Evolutionary conservation across 2,888 invertebrate genomes (phyloP).

Genomic region (Agrotis clavis): DNA sequence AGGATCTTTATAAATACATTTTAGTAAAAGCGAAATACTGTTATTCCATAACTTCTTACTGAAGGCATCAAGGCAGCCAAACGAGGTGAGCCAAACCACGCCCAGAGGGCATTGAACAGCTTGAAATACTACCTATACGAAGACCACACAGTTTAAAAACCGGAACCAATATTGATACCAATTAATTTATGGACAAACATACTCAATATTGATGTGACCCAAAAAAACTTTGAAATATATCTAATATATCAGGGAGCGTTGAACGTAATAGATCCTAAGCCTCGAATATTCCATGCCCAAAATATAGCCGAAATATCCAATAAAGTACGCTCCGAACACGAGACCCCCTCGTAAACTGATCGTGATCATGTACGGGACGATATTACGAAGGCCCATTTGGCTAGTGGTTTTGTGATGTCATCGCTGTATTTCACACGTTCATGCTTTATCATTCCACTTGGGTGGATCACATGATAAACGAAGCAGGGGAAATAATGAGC

Average conservation of each 20-base stretch:
- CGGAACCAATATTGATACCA: conserved; percentile 29
- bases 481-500: not conserved
- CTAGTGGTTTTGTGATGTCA: conserved; percentile 14
- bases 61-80: conserved; percentile 8
- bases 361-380: conserved; percentile 32
- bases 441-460: conserved; percentile 11
- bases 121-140: conserved; percentile 24
- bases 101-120: conserved; percentile 31
- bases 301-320: conserved; percentile 30
- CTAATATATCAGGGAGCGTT: conserved; percentile 20
- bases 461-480: not conserved
- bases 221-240: conserved; percentile 41
- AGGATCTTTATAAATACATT: conserved; percentile 21
- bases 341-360: conserved; percentile 48
- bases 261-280: conserved; percentile 11
- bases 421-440: conserved; percentile 13
- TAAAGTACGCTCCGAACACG: conserved; percentile 22
- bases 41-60: conserved; percentile 34
- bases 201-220: conserved; percentile 37
- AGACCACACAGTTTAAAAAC: conserved; percentile 41
- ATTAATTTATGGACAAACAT: conserved; percentile 43
- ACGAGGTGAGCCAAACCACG: conserved; percentile 43
- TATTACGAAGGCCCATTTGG: conserved; percentile 31
- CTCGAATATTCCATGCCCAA: conserved; percentile 23
- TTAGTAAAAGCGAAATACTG: conserved; percentile 36